A percentile compares a stretch with the other conserved stretches of the same genome.
Conservation (phyloP, 2,888 invertebrate genomes). For the Cephalotes varians region DNA sequence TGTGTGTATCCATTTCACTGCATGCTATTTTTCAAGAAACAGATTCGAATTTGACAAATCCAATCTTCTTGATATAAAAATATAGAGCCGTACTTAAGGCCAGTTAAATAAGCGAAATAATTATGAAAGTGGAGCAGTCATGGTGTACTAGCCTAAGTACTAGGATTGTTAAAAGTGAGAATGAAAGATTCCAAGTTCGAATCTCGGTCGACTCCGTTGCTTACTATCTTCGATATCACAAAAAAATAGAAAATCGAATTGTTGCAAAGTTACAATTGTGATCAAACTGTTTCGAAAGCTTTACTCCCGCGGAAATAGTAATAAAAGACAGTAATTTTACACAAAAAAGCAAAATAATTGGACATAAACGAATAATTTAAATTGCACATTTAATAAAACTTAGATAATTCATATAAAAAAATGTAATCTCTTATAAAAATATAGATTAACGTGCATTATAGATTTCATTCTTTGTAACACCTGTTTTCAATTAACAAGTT, state of each 20-base stretch:
- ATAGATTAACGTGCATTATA: conserved; percentile 12
- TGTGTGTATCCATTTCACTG: background rate
- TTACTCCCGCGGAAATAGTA: background rate
- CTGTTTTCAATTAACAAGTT: conserved; percentile 6
- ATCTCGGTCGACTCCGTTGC: too few species aligned
- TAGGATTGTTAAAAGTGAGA: too few species aligned
- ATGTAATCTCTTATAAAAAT: conserved; percentile 4
- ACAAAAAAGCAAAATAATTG: background rate
- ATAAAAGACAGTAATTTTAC: background rate
- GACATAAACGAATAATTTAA: background rate
- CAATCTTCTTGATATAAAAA: too few species aligned
- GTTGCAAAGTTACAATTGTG: background rate
- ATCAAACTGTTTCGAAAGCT: background rate
- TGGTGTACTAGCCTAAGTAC: too few species aligned
- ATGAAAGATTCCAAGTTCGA: too few species aligned
- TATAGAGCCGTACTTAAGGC: too few species aligned
- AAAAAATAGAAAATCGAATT: too few species aligned
- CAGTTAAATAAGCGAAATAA: too few species aligned
- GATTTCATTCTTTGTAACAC: conserved; percentile 1
- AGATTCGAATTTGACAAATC: background rate
- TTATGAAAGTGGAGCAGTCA: too few species aligned
- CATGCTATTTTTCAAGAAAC: background rate
- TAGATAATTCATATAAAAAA: background rate
- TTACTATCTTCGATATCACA: background rate
- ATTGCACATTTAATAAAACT: conserved; percentile 46